Evolutionary conservation across 1,140 invertebrate genomes (phyloP).

Genomic region (Cardiocondyla obscurior): DNA sequence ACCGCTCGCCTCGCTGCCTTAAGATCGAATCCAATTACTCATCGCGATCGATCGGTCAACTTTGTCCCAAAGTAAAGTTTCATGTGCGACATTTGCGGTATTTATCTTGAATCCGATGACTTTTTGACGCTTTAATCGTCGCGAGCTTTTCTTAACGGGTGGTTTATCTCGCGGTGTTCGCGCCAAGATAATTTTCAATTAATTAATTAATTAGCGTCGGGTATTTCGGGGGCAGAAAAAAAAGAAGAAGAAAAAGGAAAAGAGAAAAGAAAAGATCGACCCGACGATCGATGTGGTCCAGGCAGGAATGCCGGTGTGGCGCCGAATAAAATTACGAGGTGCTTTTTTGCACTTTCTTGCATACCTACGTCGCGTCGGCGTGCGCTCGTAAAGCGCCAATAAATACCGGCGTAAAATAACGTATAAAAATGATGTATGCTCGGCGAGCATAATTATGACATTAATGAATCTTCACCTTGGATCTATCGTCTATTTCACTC

Average conservation of each 20-base stretch:
- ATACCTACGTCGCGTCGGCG: slow-evolving; percentile 22
- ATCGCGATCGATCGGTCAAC: background rate
- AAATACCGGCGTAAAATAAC: slow-evolving; percentile 6
- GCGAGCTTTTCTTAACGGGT: background rate
- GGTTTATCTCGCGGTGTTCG: background rate
- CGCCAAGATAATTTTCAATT: background rate
- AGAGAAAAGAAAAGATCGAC: background rate
- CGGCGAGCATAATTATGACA: background rate
- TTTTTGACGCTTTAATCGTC: background rate
- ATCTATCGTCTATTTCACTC: background rate
- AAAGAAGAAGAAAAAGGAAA: too few species aligned
- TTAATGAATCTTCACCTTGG: background rate
- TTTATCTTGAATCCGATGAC: background rate
- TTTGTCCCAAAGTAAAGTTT: background rate
- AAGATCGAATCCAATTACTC: background rate
- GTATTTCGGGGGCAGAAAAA: too few species aligned
- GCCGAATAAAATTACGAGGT: slow-evolving; percentile 36
- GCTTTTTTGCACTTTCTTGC: slow-evolving; percentile 31
- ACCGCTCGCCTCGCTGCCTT: background rate
- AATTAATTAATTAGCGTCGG: background rate
- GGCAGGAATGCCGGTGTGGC: slow-evolving; percentile 13
- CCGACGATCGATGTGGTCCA: background rate
- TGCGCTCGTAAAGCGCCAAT: background rate
- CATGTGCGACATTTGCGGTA: background rate
- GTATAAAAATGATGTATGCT: background rate